Percentiles rank a stretch among this genome's conserved stretches.
These are phyloP conservation scores for Bombus balteatus DNA, from an alignment of 1,140 invertebrate species.

Conservation along the genomic window DNA sequence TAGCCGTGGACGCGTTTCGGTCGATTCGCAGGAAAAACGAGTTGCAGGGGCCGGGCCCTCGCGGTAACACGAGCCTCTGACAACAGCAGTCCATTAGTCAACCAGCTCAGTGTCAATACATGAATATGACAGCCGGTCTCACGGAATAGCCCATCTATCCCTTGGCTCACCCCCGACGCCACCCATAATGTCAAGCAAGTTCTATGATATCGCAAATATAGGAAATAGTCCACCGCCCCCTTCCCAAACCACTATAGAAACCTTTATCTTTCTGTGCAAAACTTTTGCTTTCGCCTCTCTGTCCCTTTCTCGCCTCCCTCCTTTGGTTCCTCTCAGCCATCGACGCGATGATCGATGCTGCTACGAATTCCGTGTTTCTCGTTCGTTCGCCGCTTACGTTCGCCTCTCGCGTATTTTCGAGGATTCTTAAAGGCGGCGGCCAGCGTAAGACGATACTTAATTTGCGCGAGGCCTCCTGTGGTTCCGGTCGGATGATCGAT, in stretches of 20 bases:
- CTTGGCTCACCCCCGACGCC: constrained; percentile 37
- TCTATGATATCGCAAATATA: constrained; percentile 75
- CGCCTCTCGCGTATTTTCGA: constrained; percentile 13
- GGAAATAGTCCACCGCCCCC: constrained; percentile 66
- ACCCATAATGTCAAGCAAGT: constrained; percentile 57
- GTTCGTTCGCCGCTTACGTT: neutral
- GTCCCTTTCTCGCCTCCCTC: too few relatives aligned
- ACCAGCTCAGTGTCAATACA: constrained; percentile 82
- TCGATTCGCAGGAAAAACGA: constrained; percentile 74
- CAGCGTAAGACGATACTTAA: constrained; percentile 71
- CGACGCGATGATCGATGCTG: constrained; percentile 33
- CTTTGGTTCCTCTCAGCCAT: neutral
- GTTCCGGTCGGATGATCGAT: constrained; percentile 77
- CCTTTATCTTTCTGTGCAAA: constrained; percentile 54
- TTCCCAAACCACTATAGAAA: constrained; percentile 52
- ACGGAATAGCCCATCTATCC: constrained; percentile 67
- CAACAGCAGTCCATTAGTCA: constrained; percentile 83
- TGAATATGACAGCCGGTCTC: constrained; percentile 81
- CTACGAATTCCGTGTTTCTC: neutral
- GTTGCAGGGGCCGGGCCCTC: constrained; percentile 73
- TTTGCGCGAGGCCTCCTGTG: constrained; percentile 64
- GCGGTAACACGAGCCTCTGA: constrained; percentile 80
- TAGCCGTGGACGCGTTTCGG: constrained; percentile 50
- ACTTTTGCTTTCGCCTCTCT: constrained; percentile 1
- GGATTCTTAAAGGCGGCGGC: constrained; percentile 39